These are phyloP conservation scores for Agelastica alni DNA, from an alignment of 2,888 invertebrate species.

Conservation along the genomic window DNA sequence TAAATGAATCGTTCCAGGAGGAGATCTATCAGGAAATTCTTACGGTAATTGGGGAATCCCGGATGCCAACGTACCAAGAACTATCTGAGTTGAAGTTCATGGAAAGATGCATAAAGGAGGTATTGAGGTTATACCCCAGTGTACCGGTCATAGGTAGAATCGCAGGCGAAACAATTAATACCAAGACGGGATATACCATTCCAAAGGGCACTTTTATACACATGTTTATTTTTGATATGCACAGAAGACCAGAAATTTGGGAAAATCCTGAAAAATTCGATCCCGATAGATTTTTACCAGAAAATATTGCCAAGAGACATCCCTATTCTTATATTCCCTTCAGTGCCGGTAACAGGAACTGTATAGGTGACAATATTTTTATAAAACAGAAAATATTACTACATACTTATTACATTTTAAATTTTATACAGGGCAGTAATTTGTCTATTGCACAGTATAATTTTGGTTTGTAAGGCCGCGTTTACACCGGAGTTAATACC, in stretches of 20 bases:
- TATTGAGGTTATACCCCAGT: slow-evolving; percentile 67
- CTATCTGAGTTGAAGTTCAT: slow-evolving; percentile 65
- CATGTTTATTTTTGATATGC: slow-evolving; percentile 64
- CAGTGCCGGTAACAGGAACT: slow-evolving; percentile 69
- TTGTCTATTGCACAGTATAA: too few species aligned
- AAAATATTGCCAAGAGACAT: slow-evolving; percentile 60
- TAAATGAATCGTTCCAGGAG: slow-evolving; percentile 32
- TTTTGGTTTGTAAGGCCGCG: too few species aligned
- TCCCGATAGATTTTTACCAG: slow-evolving; percentile 70
- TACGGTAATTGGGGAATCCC: slow-evolving; percentile 44
- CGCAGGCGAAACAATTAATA: slow-evolving; percentile 31
- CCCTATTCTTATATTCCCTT: slow-evolving; percentile 69
- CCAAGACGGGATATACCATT: slow-evolving; percentile 51
- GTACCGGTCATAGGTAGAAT: slow-evolving; percentile 66
- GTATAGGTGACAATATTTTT: too few species aligned
- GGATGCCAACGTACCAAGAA: slow-evolving; percentile 56
- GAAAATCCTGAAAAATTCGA: slow-evolving; percentile 68
- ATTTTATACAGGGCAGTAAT: too few species aligned
- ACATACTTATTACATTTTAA: too few species aligned
- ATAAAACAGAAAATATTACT: too few species aligned
- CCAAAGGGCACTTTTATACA: slow-evolving; percentile 60
- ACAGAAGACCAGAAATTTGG: slow-evolving; percentile 66
- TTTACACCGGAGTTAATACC: too few species aligned
- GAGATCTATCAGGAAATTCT: slow-evolving; percentile 34
- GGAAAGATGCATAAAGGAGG: slow-evolving; percentile 69